A percentile compares a stretch with the other conserved stretches of the same genome.
phyloP scores from a whole-genome alignment of 2,888 invertebrate species.

The Coenonympha glycerion region DNA sequence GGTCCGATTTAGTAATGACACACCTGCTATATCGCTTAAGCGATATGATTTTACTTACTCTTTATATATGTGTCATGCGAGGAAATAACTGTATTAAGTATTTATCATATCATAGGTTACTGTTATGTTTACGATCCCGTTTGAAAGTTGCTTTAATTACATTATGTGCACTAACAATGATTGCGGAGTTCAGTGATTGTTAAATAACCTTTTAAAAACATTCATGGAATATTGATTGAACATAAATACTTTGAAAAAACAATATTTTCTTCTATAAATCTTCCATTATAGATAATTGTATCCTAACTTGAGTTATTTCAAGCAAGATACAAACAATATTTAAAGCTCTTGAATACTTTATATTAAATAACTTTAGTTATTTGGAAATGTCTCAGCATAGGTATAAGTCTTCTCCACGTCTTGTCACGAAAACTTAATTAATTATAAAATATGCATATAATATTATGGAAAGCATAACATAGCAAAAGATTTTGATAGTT shows the following conservation, averaged over 20 bases:
- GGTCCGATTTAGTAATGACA: constrained; percentile 24
- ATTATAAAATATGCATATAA: constrained; percentile 36
- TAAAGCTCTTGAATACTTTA: constrained; percentile 53
- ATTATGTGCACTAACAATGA: constrained; percentile 25
- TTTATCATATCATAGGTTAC: constrained; percentile 41
- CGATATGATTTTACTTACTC: constrained; percentile 30
- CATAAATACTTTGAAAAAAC: constrained; percentile 9
- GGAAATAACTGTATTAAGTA: constrained; percentile 60
- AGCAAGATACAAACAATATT: constrained; percentile 30
- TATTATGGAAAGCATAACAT: constrained; percentile 47
- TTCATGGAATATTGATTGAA: constrained; percentile 6
- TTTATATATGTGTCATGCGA: constrained; percentile 47
- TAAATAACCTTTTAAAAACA: constrained; percentile 4
- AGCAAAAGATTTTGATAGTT: constrained; percentile 51
- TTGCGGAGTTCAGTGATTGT: constrained; percentile 23
- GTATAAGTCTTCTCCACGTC: too few relatives aligned
- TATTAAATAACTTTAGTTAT: constrained; percentile 32
- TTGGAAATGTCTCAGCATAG: constrained; percentile 51
- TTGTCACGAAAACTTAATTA: constrained; percentile 38
- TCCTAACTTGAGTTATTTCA: constrained; percentile 16
- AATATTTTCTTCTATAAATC: constrained; percentile 6
- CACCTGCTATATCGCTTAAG: constrained; percentile 30
- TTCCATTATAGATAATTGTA: constrained; percentile 12
- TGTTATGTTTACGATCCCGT: constrained; percentile 55
- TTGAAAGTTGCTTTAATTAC: constrained; percentile 18